A percentile compares a stretch with the other conserved stretches of the same genome.
Evolutionary conservation across 2,797 vertebrate species (phyloP).

Genomic region (Trematomus bernacchii): DNA sequence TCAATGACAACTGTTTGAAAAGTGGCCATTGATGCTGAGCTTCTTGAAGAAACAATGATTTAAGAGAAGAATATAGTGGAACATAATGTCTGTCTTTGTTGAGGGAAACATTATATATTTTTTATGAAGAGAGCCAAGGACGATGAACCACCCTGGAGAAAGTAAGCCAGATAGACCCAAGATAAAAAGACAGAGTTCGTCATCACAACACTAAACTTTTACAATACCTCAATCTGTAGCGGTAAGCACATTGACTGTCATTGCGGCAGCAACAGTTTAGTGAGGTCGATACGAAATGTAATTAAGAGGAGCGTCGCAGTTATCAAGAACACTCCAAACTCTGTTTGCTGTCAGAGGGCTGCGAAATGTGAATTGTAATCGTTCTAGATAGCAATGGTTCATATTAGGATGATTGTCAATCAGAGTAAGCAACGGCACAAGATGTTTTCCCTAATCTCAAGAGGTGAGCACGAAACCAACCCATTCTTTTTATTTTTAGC

Average conservation of each 20-base stretch:
- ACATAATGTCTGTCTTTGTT: not conserved
- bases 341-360: slow-evolving; percentile 60
- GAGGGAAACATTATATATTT: too few species aligned
- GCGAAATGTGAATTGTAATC: slow-evolving; percentile 52
- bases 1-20: slow-evolving; percentile 11
- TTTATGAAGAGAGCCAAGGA: not conserved
- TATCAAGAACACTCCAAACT: slow-evolving; percentile 54
- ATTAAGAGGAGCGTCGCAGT: slow-evolving; percentile 70
- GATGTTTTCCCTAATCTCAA: slow-evolving; percentile 21
- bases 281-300: slow-evolving; percentile 73
- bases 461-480: slow-evolving; percentile 5
- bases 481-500: not conserved
- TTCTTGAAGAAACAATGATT: not conserved
- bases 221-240: slow-evolving; percentile 62
- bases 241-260: slow-evolving; percentile 64
- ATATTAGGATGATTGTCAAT: slow-evolving; percentile 38
- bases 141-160: not conserved
- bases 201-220: slow-evolving; percentile 58
- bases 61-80: not conserved
- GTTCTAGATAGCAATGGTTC: slow-evolving; percentile 51
- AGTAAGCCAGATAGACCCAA: not conserved
- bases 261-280: slow-evolving; percentile 60
- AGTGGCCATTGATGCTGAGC: slow-evolving; percentile 7
- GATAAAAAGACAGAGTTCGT: slow-evolving; percentile 39
- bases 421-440: slow-evolving; percentile 11